Evolutionary conservation across 2,797 vertebrate species (phyloP).

Genomic region (Tenualosa thibaudeaui): DNA sequence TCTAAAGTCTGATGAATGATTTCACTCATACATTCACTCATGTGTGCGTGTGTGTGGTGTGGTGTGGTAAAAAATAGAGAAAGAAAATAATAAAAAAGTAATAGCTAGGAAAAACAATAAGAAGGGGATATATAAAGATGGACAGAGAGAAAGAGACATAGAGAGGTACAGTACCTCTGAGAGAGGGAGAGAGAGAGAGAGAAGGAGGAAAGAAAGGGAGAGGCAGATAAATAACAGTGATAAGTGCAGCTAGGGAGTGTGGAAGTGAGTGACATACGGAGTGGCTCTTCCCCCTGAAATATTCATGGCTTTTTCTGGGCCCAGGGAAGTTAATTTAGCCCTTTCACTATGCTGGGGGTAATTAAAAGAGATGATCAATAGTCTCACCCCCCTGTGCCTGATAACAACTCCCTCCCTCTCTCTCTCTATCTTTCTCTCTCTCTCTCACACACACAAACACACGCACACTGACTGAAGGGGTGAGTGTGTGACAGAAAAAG

Average conservation of each 20-base stretch:
- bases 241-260: constrained; percentile 73
- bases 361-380: constrained; percentile 87
- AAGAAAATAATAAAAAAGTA: neutral
- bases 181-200: constrained; percentile 15
- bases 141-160: neutral
- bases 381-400: constrained; percentile 70
- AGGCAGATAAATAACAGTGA: constrained; percentile 76
- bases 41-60: neutral
- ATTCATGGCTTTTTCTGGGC: constrained; percentile 80
- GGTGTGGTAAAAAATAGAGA: neutral
- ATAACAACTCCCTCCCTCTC: constrained; percentile 68
- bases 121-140: neutral
- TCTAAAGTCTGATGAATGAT: neutral
- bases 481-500: constrained; percentile 21
- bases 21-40: neutral
- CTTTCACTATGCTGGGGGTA: constrained; percentile 78
- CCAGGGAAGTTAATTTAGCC: constrained; percentile 82
- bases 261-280: constrained; percentile 76
- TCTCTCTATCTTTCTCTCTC: too few relatives aligned
- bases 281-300: constrained; percentile 76
- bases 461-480: constrained; percentile 1
- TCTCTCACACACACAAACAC: constrained; percentile 44
- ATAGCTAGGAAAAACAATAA: neutral
- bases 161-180: constrained; percentile 12
- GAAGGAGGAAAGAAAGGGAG: neutral